Conservation (phyloP, 2,888 invertebrate genomes). For the Drosophila neutralis region DNA sequence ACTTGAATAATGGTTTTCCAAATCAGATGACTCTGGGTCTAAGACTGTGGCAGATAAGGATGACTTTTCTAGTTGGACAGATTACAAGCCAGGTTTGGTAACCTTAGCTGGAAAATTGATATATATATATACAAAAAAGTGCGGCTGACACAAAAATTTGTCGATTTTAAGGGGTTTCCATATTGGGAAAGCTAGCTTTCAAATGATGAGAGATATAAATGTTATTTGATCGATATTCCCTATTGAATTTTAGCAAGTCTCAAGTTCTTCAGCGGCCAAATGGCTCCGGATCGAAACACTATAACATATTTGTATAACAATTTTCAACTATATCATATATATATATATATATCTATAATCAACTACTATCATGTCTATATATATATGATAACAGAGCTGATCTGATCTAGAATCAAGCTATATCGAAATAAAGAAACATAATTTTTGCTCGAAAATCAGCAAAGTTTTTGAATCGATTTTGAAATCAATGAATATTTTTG, state of each 20-base stretch:
- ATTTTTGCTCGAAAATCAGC: not conserved
- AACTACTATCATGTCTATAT: too few relatives aligned
- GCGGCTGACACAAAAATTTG: not conserved
- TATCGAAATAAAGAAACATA: not conserved
- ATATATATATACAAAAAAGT: not conserved
- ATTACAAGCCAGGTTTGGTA: not conserved
- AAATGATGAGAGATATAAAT: not conserved
- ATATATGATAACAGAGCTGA: not conserved
- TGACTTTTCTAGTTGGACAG: not conserved
- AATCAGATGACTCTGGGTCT: not conserved
- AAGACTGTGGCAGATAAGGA: not conserved
- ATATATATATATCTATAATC: too few relatives aligned
- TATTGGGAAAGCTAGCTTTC: not conserved
- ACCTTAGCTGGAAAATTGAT: too few relatives aligned
- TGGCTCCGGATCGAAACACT: too few relatives aligned
- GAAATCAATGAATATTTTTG: not conserved
- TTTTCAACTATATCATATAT: too few relatives aligned
- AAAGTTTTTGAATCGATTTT: not conserved
- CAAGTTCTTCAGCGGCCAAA: not conserved
- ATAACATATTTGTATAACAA: too few relatives aligned
- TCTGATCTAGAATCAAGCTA: not conserved
- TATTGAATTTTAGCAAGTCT: not conserved
- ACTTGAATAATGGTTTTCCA: too few relatives aligned
- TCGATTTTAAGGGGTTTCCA: not conserved
- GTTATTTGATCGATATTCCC: not conserved